Conservation (phyloP, 1,140 invertebrate genomes). For the Theocolax elegans region DNA sequence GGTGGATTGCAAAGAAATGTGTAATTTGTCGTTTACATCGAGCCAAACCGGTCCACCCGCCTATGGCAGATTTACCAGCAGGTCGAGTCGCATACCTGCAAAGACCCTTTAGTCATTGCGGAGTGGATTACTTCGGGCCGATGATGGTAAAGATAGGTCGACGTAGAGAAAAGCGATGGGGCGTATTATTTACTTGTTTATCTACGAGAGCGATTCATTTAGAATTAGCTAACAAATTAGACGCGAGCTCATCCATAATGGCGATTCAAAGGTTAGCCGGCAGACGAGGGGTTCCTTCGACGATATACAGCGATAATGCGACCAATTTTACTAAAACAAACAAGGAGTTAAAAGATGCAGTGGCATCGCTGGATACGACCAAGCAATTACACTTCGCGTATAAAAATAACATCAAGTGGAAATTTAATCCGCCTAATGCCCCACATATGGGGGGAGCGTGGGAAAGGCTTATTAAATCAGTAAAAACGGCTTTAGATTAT, state of each 20-base stretch:
- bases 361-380: no score
- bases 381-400: no score
- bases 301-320: no score
- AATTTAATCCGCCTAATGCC: no score
- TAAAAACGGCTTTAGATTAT: no score
- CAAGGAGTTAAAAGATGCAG: no score
- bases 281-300: slow-evolving; percentile 39
- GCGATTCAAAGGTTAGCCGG: slow-evolving; percentile 46
- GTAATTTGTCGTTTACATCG: not conserved
- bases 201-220: slow-evolving; percentile 48
- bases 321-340: no score
- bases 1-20: not conserved
- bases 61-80: not conserved
- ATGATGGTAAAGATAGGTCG: no score
- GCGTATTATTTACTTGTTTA: slow-evolving; percentile 54
- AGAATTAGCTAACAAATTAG: slow-evolving; percentile 44
- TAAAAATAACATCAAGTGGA: no score
- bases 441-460: no score
- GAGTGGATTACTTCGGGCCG: no score
- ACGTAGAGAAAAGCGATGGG: slow-evolving; percentile 52
- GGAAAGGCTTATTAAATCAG: no score
- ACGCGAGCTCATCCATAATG: slow-evolving; percentile 45
- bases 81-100: slow-evolving; percentile 33
- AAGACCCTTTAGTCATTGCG: slow-evolving; percentile 48
- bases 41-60: not conserved